Base-by-base conservation (phyloP, 1,140 invertebrate genomes). In the Drosophila neocordata region DNA sequence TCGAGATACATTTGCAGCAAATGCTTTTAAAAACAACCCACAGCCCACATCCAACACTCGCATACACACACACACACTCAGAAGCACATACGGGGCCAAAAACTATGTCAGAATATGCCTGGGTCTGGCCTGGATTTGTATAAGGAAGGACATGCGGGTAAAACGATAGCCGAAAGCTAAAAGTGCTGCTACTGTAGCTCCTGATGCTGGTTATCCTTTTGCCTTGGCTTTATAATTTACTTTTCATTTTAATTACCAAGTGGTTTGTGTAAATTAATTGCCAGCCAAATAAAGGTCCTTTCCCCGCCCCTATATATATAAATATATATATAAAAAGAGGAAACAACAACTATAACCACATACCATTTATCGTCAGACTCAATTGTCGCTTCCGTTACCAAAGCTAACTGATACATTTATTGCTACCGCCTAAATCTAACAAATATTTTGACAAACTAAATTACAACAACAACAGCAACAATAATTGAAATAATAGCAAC, bases 1-100 rank as follows among this genome's bases (percentile, higher is more conserved):
- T 85, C 83, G 82, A 85, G 82, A 88, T 88, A 85, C 78, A 85
- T 85, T 85, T 85, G 82, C 82, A 87, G 82, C 69, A 85, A 85
- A 87, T 85, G 82, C 82, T 85, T 85, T 87, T 78, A 87, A 85
- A 85, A 85, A 81, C 78, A 75, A 76, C 55, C 68, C 77, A 76
- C 52, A 65, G 12, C 13, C 44, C 18, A 8, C 34, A 35, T 15
- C 13, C 38, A 55, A 66, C 37, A 18, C 8, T 5, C 38, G 3
- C 61, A 8, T 51, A 24, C 52, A 18, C 13, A 52, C 35, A 35
- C 27, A 31, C 15, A 27, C 18, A 34, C 9, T 12, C 5, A 62
- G 31, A 53, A 38, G 11, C 12, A 37, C 38, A 51, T 20, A 35
- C 38, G 24, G 48, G 38, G 64, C 31, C 13, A 8, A 34, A 58